Evolutionary conservation across 2,888 invertebrate genomes (phyloP).

Genomic region (Caenorhabditis sinica): DNA sequence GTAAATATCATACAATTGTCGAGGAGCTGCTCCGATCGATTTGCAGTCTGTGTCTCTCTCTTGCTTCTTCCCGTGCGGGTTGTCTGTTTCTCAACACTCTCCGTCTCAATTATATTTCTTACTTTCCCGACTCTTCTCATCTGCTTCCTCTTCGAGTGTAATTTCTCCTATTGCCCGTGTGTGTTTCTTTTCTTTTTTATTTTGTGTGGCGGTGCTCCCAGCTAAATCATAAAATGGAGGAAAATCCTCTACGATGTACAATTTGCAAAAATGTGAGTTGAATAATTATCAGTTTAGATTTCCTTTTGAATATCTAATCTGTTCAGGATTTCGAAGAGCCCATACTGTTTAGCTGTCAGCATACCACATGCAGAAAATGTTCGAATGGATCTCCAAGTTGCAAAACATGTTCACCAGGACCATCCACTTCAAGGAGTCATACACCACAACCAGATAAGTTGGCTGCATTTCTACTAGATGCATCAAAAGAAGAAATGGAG

Average conservation of each 20-base stretch:
- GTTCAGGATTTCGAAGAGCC: slow-evolving; percentile 75
- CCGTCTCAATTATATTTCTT: slow-evolving; percentile 6
- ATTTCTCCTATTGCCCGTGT: slow-evolving; percentile 14
- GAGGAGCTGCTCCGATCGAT: slow-evolving; percentile 26
- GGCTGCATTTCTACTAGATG: slow-evolving; percentile 88
- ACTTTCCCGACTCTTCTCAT: slow-evolving; percentile 19
- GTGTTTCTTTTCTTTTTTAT: slow-evolving; percentile 24
- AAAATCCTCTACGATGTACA: slow-evolving; percentile 70
- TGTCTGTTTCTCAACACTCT: slow-evolving; percentile 25
- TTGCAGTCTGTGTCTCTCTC: slow-evolving; percentile 11
- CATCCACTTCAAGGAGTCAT: slow-evolving; percentile 58
- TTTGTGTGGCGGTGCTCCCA: slow-evolving; percentile 5
- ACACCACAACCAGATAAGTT: slow-evolving; percentile 86
- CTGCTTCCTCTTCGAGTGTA: slow-evolving; percentile 27
- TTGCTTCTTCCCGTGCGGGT: slow-evolving; percentile 13
- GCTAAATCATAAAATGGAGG: slow-evolving; percentile 45
- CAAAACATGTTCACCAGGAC: slow-evolving; percentile 31
- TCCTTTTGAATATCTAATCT: neutral
- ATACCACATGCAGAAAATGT: slow-evolving; percentile 79
- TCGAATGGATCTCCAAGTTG: slow-evolving; percentile 60
- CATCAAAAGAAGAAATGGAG: slow-evolving; percentile 88
- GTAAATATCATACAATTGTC: slow-evolving; percentile 32
- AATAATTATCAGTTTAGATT: neutral
- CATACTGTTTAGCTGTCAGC: slow-evolving; percentile 78
- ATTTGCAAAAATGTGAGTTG: slow-evolving; percentile 67